phyloP scores from a whole-genome alignment of 1,140 invertebrate species.

The Solenopsis invicta region DNA sequence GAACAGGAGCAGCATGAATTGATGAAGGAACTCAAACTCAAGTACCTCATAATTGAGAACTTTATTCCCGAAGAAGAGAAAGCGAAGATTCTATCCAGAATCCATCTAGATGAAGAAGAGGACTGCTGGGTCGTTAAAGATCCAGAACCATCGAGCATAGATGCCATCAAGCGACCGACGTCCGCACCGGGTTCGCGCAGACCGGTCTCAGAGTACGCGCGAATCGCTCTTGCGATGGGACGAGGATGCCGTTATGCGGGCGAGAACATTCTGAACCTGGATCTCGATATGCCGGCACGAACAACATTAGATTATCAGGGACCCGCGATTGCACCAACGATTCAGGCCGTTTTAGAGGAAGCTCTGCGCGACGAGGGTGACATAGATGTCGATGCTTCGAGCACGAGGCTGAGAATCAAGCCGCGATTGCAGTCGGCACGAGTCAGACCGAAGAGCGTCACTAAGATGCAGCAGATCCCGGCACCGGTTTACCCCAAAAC shows the following conservation, averaged over 20 bases:
- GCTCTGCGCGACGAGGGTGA: constrained; percentile 91
- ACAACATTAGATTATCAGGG: constrained; percentile 94
- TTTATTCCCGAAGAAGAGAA: constrained; percentile 98
- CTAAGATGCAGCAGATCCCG: constrained; percentile 82
- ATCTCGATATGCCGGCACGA: constrained; percentile 92
- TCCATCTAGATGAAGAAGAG: constrained; percentile 95
- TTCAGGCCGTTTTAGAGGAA: constrained; percentile 92
- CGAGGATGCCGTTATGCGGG: constrained; percentile 89
- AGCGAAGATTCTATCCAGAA: constrained; percentile 92
- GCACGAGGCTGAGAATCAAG: constrained; percentile 80
- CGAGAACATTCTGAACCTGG: constrained; percentile 94
- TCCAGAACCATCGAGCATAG: constrained; percentile 83
- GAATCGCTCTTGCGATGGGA: constrained; percentile 88
- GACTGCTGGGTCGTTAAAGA: constrained; percentile 92
- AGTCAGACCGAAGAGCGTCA: constrained; percentile 81
- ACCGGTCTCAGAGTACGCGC: constrained; percentile 92
- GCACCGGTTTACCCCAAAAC: constrained; percentile 88
- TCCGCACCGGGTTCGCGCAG: constrained; percentile 89
- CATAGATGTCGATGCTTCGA: constrained; percentile 90
- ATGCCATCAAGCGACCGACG: constrained; percentile 88
- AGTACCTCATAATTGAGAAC: constrained; percentile 97
- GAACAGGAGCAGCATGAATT: constrained; percentile 94
- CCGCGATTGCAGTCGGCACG: constrained; percentile 81
- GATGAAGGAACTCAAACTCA: constrained; percentile 92
- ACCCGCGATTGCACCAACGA: constrained; percentile 90